phyloP scores from a whole-genome alignment of 2,113 vertebrate genomes.

The Peromyscus maniculatus region DNA sequence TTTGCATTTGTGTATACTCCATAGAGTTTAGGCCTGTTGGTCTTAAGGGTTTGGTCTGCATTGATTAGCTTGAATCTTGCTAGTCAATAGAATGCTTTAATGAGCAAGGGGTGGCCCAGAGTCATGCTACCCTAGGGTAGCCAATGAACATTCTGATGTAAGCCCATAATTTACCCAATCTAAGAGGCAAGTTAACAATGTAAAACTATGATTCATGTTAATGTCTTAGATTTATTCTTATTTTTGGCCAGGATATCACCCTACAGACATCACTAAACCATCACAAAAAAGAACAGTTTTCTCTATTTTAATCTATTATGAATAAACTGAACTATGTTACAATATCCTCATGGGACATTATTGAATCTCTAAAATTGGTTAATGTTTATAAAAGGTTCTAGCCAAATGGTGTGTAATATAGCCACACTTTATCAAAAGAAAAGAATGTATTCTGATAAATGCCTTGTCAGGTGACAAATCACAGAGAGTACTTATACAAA shows the following conservation, averaged over 20 bases:
- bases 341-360: slow-evolving; percentile 4
- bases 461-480: background rate
- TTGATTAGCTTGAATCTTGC: background rate
- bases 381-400: slow-evolving; percentile 22
- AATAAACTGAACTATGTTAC: background rate
- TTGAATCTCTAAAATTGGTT: slow-evolving; percentile 22
- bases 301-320: slow-evolving; percentile 16
- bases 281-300: background rate
- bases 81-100: slow-evolving; percentile 15
- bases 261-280: background rate
- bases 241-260: background rate
- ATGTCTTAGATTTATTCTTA: background rate
- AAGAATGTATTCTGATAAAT: background rate
- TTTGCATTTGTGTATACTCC: background rate
- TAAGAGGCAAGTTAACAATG: background rate
- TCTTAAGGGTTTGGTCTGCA: background rate
- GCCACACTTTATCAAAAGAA: background rate
- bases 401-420: background rate
- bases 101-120: background rate
- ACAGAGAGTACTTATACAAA: background rate
- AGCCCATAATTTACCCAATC: background rate
- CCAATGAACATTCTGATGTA: background rate
- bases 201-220: background rate
- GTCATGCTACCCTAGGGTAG: background rate
- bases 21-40: background rate